Percentiles rank a stretch among this genome's conserved stretches.
phyloP scores from a whole-genome alignment of 2,113 vertebrate species.

The Anas platyrhynchos region DNA sequence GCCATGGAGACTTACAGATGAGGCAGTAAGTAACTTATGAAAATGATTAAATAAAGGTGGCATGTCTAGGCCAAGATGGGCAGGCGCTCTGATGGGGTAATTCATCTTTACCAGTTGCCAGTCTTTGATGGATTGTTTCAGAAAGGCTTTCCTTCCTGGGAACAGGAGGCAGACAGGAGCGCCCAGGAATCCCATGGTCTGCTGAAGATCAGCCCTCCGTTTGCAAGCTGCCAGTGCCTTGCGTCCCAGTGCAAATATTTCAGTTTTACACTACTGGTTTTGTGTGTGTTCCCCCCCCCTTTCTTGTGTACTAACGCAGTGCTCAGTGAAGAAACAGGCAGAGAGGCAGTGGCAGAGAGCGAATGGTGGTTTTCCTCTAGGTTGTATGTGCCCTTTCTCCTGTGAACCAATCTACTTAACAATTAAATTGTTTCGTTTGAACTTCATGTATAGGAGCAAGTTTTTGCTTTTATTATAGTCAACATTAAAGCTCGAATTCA shows the following conservation, averaged over 20 bases:
- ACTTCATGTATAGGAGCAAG: neutral
- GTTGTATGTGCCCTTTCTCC: fast-evolving
- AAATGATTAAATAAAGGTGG: neutral
- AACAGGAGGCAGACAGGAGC: neutral
- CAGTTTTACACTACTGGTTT: fast-evolving
- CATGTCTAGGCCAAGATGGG: neutral
- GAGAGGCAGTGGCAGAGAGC: fast-evolving
- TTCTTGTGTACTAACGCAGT: neutral
- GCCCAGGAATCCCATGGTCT: neutral
- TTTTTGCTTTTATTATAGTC: neutral
- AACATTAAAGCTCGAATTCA: fast-evolving
- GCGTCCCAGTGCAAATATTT: neutral
- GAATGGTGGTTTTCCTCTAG: neutral
- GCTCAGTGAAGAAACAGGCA: fast-evolving
- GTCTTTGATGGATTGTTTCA: neutral
- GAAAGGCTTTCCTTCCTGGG: neutral
- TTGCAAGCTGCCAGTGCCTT: neutral
- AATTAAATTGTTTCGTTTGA: neutral
- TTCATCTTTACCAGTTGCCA: neutral
- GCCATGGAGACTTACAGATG: neutral
- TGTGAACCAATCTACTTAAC: fast-evolving
- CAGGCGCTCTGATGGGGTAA: fast-evolving
- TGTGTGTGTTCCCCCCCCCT: neutral
- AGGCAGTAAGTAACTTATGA: neutral
- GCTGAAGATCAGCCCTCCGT: fast-evolving